A percentile compares a stretch with the other conserved stretches of the same genome.
Conservation (phyloP, 2,888 invertebrate species). For the Cartodere bifasciata region DNA sequence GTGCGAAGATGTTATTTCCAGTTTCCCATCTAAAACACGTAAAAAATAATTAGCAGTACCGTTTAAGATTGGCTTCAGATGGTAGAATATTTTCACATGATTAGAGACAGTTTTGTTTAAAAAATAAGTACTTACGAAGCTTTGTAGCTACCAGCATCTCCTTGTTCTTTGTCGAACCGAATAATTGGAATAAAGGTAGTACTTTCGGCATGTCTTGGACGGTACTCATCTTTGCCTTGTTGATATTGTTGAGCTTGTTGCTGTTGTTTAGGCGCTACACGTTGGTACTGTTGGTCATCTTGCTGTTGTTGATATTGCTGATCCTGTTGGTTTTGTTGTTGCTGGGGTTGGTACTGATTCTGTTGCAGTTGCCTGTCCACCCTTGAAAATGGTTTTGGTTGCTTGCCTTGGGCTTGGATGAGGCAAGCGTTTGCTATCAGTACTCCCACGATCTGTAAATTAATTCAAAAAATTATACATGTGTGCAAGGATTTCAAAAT, state of each 20-base stretch:
- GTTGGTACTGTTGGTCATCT: conserved; percentile 21
- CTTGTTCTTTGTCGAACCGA: conserved; percentile 70
- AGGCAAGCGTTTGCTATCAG: too few species aligned
- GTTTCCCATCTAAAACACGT: conserved; percentile 59
- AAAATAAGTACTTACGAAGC: conserved; percentile 46
- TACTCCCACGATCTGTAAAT: too few species aligned
- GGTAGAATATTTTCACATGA: too few species aligned
- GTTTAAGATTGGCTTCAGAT: too few species aligned
- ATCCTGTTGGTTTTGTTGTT: conserved; percentile 21
- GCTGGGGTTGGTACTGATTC: conserved; percentile 31
- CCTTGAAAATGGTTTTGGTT: too few species aligned
- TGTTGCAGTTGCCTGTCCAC: conserved; percentile 30
- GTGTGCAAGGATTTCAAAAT: too few species aligned
- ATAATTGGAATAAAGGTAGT: conserved; percentile 74
- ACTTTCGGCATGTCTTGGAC: conserved; percentile 35
- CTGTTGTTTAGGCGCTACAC: conserved; percentile 19
- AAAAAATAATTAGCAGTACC: too few species aligned
- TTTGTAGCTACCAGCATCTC: conserved; percentile 72
- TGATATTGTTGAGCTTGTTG: conserved; percentile 20
- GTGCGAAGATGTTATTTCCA: conserved; percentile 67
- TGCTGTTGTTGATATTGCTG: conserved; percentile 20
- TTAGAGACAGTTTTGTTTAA: too few species aligned
- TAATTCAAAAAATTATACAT: too few species aligned
- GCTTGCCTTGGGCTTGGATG: conserved; percentile 15
- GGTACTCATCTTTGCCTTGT: conserved; percentile 32